Conservation (phyloP, 2,797 vertebrate species). For the Tragopan temminckii region DNA sequence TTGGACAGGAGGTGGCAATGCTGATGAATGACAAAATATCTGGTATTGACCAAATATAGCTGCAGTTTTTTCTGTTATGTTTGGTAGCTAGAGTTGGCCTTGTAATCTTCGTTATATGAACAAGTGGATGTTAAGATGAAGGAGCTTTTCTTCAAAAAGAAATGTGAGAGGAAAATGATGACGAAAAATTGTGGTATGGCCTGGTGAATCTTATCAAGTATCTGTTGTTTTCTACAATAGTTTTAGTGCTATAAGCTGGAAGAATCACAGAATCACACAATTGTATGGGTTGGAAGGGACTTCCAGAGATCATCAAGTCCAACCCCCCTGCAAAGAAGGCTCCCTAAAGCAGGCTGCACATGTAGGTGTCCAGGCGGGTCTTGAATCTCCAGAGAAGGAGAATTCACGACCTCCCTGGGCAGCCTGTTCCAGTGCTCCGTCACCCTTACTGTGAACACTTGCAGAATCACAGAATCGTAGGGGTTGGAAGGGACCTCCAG, state of each 20-base stretch:
- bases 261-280: background rate
- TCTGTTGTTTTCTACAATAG: background rate
- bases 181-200: background rate
- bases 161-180: background rate
- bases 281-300: too few relatives aligned
- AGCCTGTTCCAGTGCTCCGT: too few relatives aligned
- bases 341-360: too few relatives aligned
- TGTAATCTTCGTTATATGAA: background rate
- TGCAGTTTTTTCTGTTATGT: background rate
- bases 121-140: rapidly evolving
- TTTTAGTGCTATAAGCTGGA: background rate
- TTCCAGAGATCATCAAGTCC: too few relatives aligned
- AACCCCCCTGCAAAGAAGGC: too few relatives aligned
- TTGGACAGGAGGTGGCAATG: background rate
- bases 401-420: too few relatives aligned
- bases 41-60: background rate
- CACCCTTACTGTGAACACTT: too few relatives aligned
- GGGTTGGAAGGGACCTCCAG: too few relatives aligned
- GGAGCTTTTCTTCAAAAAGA: background rate
- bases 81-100: background rate
- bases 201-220: background rate
- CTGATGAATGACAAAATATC: background rate
- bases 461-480: too few relatives aligned
- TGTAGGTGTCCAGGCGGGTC: too few relatives aligned
- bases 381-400: too few relatives aligned